phyloP scores from a whole-genome alignment of 1,140 invertebrate genomes.

The Bradysia coprophila region DNA sequence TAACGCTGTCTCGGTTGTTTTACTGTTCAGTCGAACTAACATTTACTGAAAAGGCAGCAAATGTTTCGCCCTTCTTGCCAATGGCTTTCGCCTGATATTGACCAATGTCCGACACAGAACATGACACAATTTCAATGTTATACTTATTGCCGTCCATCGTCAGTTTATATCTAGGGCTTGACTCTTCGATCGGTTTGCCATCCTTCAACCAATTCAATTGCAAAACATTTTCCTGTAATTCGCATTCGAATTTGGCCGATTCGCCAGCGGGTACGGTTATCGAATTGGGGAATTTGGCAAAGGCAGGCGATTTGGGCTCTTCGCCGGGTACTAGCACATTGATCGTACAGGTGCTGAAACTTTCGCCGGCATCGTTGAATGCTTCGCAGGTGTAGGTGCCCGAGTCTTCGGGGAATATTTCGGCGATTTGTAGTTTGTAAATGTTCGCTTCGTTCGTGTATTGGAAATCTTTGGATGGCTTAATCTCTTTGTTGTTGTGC shows the following conservation, averaged over 20 bases:
- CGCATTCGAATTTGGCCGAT: conserved; percentile 44
- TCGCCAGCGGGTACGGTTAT: conserved; percentile 67
- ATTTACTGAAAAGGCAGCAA: conserved; percentile 73
- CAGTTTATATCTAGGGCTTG: conserved; percentile 60
- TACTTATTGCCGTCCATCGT: conserved; percentile 59
- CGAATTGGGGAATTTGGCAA: conserved; percentile 78
- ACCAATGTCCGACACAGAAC: conserved; percentile 62
- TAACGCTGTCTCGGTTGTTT: no score
- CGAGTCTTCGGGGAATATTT: conserved; percentile 77
- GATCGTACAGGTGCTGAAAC: conserved; percentile 77
- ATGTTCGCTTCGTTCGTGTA: conserved; percentile 80
- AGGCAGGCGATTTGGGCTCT: conserved; percentile 60
- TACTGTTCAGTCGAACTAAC: conserved; percentile 22
- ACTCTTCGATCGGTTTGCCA: conserved; percentile 63
- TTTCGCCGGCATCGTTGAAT: conserved; percentile 87
- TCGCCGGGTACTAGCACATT: conserved; percentile 75
- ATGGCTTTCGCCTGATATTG: conserved; percentile 79
- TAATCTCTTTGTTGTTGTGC: conserved; percentile 93
- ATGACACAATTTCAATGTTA: conserved; percentile 54
- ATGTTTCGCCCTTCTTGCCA: conserved; percentile 62
- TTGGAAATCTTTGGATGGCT: conserved; percentile 89
- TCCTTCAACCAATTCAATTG: conserved; percentile 75
- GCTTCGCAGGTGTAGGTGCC: conserved; percentile 93
- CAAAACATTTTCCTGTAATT: conserved; percentile 27
- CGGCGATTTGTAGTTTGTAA: conserved; percentile 76